Conservation (phyloP, 2,888 invertebrate species). For the Eupithecia pulchellata region DNA sequence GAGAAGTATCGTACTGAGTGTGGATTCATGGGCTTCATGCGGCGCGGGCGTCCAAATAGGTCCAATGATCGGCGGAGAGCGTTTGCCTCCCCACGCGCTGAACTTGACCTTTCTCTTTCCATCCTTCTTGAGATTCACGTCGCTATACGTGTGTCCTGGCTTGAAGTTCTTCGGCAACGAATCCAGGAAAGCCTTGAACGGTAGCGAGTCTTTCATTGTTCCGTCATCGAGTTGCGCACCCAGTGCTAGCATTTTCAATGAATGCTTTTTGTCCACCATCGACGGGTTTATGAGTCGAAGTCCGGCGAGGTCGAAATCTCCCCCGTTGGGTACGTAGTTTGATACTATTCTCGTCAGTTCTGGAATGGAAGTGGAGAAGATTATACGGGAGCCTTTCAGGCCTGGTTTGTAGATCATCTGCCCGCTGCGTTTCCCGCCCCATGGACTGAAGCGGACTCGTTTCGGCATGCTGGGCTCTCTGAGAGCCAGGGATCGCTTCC, state of each 20-base stretch:
- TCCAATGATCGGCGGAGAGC: slow-evolving; percentile 79
- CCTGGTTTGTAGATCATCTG: slow-evolving; percentile 74
- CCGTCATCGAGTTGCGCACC: slow-evolving; percentile 62
- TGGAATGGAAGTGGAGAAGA: slow-evolving; percentile 70
- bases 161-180: slow-evolving; percentile 67
- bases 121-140: slow-evolving; percentile 74
- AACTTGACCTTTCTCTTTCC: slow-evolving; percentile 81
- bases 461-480: slow-evolving; percentile 81
- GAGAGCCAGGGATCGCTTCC: slow-evolving; percentile 67
- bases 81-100: slow-evolving; percentile 80
- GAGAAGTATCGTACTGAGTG: slow-evolving; percentile 67
- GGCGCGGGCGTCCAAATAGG: slow-evolving; percentile 77
- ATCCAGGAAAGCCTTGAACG: slow-evolving; percentile 68
- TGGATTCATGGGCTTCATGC: slow-evolving; percentile 63
- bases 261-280: slow-evolving; percentile 66
- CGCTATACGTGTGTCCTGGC: slow-evolving; percentile 72
- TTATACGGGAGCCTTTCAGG: slow-evolving; percentile 65
- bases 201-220: slow-evolving; percentile 64
- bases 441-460: slow-evolving; percentile 77
- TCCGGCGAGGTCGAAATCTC: slow-evolving; percentile 61
- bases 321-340: slow-evolving; percentile 62
- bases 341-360: slow-evolving; percentile 71
- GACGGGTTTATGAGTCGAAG: slow-evolving; percentile 63
- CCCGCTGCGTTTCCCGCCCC: slow-evolving; percentile 79
- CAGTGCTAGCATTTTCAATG: slow-evolving; percentile 68